Conservation (phyloP, 2,888 invertebrate species). For the Dasypogon diadema region DNA sequence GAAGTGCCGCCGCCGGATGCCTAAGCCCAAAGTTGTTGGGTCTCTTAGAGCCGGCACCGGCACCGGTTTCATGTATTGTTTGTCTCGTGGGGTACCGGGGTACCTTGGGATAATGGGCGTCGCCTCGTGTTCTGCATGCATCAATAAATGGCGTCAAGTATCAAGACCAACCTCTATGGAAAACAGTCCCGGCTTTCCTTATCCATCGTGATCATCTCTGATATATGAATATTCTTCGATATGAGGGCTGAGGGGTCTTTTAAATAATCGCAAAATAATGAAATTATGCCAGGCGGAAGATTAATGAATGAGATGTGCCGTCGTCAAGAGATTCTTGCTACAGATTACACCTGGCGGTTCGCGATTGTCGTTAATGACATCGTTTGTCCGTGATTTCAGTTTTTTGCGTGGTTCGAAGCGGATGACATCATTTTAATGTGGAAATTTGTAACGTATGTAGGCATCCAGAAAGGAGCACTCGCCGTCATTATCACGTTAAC, state of each 20-base stretch:
- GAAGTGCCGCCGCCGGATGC: conserved; percentile 47
- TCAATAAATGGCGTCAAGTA: conserved; percentile 51
- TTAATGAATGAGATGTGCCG: conserved; percentile 46
- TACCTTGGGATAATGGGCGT: conserved; percentile 40
- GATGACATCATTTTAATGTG: conserved; percentile 44
- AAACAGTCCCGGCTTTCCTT: conserved; percentile 29
- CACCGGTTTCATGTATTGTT: conserved; percentile 5
- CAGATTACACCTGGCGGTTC: conserved; percentile 50
- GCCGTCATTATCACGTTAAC: conserved; percentile 1
- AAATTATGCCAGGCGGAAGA: conserved; percentile 52
- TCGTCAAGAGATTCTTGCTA: conserved; percentile 39
- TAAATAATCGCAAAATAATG: conserved; percentile 51
- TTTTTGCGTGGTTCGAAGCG: conserved; percentile 40
- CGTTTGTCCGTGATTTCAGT: conserved; percentile 48
- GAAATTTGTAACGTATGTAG: conserved; percentile 47
- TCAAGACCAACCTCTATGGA: conserved; percentile 46
- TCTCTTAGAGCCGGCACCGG: conserved; percentile 15
- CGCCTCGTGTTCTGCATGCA: conserved; percentile 44
- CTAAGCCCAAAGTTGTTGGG: conserved; percentile 35
- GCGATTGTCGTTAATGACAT: conserved; percentile 44
- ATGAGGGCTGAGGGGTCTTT: conserved; percentile 9
- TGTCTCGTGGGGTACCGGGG: conserved; percentile 16
- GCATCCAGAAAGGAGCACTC: conserved; percentile 25
- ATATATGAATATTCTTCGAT: conserved; percentile 33
- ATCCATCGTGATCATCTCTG: conserved; percentile 42